Base-by-base conservation (phyloP, 2,888 invertebrate genomes). In the Noctua janthina region DNA sequence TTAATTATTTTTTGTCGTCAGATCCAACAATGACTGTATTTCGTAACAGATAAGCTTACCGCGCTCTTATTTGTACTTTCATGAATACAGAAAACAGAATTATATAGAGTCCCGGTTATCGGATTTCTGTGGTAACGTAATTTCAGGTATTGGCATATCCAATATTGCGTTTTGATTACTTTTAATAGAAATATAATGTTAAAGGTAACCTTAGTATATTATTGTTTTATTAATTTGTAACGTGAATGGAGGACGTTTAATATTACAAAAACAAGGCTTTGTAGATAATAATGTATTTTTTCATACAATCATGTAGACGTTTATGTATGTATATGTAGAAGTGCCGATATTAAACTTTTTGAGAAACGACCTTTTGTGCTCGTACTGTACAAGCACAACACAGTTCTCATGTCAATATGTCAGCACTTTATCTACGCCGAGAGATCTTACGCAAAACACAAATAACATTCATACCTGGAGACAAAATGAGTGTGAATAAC, bases 61-160 rank as follows among this genome's bases (percentile, higher is more conserved):
- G 43, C 39, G 13, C 43, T 77, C 67, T 84, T 64, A 78, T 73
- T 78, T 68, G 56, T 74, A 76, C 81, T 84, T 84, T 78, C 74
- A 78, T 71, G 66, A 64, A 78, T 75, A 66, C 54, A 46, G 59
- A 74, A 73, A 81, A 68, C 69, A 68, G 70, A 84, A 77, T 81
- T 62, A 68, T 76, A 56, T 72, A 56, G 39, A 85, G 29, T 56
- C 49, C 46, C 35, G 39, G 66, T 85, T 84, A 84, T 81, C 46
- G 2, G 56, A 68, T 81, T 81, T 70, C 59, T 81, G 81, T 56
- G 76, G 75, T 71, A 56, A 35, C 75, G 68, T 76, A 76, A 87
- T 85, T 84, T 76, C 56, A 87, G 69, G 70, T 71, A 87, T 83
- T 70, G 76, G 35, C 74, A 64, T 73, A 69, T 74, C 54, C 59